Percentiles rank a stretch among this genome's conserved stretches.
These are phyloP conservation scores for Beris morrisii DNA, from an alignment of 2,888 invertebrate species.

Conservation along the genomic window DNA sequence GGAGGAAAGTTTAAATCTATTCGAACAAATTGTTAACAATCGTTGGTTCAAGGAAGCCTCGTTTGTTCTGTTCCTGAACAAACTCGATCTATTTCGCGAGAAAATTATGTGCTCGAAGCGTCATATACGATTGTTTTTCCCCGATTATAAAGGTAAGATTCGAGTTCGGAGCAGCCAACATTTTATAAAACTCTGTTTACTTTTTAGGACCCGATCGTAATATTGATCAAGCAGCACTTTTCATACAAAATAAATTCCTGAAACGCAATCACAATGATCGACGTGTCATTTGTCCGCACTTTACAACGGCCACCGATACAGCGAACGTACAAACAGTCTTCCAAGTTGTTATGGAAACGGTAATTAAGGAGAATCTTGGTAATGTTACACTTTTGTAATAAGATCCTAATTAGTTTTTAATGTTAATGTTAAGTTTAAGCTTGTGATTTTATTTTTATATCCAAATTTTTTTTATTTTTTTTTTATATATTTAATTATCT, in stretches of 20 bases:
- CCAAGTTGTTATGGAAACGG: constrained; percentile 68
- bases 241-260: constrained; percentile 50
- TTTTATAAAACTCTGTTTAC: not conserved
- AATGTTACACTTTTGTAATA: constrained; percentile 60
- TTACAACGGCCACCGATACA: constrained; percentile 69
- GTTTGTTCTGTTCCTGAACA: constrained; percentile 67
- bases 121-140: constrained; percentile 63
- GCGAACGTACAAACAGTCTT: constrained; percentile 68
- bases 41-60: constrained; percentile 65
- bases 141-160: constrained; percentile 60
- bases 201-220: constrained; percentile 62
- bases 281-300: constrained; percentile 66
- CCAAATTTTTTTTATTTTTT: too few relatives aligned
- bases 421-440: too few relatives aligned
- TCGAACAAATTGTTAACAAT: constrained; percentile 67
- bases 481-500: too few relatives aligned
- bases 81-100: constrained; percentile 66
- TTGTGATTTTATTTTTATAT: too few relatives aligned
- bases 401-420: too few relatives aligned
- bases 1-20: constrained; percentile 65
- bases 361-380: constrained; percentile 64
- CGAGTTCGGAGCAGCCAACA: not conserved
- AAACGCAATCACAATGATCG: constrained; percentile 60
- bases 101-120: constrained; percentile 66
- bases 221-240: constrained; percentile 65